These are phyloP conservation scores for Armadillidium nasatum DNA, from an alignment of 1,140 invertebrate genomes.

Conservation along the genomic window DNA sequence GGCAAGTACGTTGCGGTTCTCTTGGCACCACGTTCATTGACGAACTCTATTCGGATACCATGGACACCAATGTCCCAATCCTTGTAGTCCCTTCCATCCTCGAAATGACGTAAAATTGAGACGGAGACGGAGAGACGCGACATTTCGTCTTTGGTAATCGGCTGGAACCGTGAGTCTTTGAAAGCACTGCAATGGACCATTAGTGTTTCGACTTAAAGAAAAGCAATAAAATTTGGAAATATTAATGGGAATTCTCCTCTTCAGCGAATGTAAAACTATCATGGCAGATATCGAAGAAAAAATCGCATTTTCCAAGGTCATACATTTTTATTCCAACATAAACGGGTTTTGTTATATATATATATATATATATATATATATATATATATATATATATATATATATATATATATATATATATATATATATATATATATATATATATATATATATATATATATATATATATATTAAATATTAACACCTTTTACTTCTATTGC, in stretches of 20 bases:
- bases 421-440: no score
- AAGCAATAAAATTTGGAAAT: constrained; percentile 2
- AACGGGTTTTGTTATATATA: no score
- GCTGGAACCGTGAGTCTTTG: constrained; percentile 93
- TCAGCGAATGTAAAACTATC: background rate
- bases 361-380: no score
- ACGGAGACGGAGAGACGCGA: constrained; percentile 88
- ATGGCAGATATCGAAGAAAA: background rate
- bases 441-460: no score
- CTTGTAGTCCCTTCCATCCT: constrained; percentile 87
- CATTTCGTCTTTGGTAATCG: constrained; percentile 90
- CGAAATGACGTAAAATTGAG: constrained; percentile 90
- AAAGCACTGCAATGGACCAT: constrained; percentile 68
- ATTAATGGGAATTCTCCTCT: background rate
- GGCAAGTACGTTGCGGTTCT: constrained; percentile 96
- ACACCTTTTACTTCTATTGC: no score
- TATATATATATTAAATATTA: no score
- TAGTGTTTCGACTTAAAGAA: constrained; percentile 10
- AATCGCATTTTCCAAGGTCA: background rate
- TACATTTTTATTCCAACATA: no score
- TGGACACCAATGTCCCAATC: constrained; percentile 98
- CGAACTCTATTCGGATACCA: constrained; percentile 96
- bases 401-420: no score
- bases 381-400: no score
- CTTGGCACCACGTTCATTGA: constrained; percentile 89